Base-by-base conservation (phyloP, 2,888 invertebrate species). In the Cerastoderma edule region DNA sequence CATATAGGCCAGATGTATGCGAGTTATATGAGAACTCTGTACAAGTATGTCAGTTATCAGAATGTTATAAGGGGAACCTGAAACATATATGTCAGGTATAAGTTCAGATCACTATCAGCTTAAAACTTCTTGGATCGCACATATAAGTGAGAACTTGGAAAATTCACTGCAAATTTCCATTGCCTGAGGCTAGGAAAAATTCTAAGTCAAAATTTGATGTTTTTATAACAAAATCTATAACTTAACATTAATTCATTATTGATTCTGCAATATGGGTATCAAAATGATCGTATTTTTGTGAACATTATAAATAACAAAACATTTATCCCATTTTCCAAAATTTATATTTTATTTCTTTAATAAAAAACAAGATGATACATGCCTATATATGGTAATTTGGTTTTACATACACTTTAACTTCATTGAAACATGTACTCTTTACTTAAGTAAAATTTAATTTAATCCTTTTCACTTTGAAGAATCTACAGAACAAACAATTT, bases 241-340 rank as follows among this genome's bases (percentile, higher is more conserved):
- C 6, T 13, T 6, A 13, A n/a, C 6, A 6, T 16, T 6, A 16
- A n/a, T 50, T 16, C 10, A 10, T 13, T 16, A 13, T 50, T 16
- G 6, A 10, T 50, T n/a, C 22, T 6, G 22, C 10, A 10, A n/a
- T n/a, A 50, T 50, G 50, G 50, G 50, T 50, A 50, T 50, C 50
- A 50, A 50, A 50, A 50, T 50, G 6, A 13, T 50, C 22, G 22
- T 13, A 50, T n/a, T 13, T 50, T 10, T 13, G 22, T 50, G 6
- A 50, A n/a, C 50, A n/a, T 50, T 50, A n/a, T n/a, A 50, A 50
- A 50, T 6, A 50, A 50, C 6, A 50, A 50, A 50, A 13, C 10
- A 13, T 50, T 6, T n/a, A 6, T 6, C 6, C 50, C 50, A 6
- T 50, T 50, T 10, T 50, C 10, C 10, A 16, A 10, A n/a, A 22